These are phyloP conservation scores for Lytechinus variegatus DNA, from an alignment of 35 echinoderm and acorn worm genomes.

Conservation along the genomic window DNA sequence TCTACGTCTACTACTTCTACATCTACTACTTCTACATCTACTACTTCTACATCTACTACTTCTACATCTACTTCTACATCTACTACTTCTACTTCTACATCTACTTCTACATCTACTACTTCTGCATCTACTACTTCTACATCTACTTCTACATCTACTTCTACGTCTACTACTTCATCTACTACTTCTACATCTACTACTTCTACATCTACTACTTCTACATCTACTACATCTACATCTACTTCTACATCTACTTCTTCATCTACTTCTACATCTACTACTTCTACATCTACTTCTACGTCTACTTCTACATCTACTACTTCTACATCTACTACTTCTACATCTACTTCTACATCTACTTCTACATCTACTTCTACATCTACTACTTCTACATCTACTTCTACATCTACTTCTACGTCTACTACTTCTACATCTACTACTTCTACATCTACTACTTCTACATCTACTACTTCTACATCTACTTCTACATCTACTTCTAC, in stretches of 20 bases:
- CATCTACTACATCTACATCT: too few species aligned
- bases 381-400: not conserved
- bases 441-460: not conserved
- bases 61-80: not conserved
- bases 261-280: too few species aligned
- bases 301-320: not conserved
- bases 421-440: not conserved
- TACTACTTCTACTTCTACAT: too few species aligned
- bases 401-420: not conserved
- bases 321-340: not conserved
- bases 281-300: not conserved
- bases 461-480: not conserved
- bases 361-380: not conserved
- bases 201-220: too few species aligned
- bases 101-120: too few species aligned
- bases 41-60: not conserved
- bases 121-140: too few species aligned
- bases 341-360: not conserved
- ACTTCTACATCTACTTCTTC: not conserved
- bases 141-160: too few species aligned
- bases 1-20: not conserved
- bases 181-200: too few species aligned
- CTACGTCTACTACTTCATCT: too few species aligned
- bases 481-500: not conserved
- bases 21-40: not conserved